Percentiles rank a stretch among this genome's conserved stretches.
Evolutionary conservation across 2,113 vertebrate species (phyloP).

Genomic region (Bos javanicus): DNA sequence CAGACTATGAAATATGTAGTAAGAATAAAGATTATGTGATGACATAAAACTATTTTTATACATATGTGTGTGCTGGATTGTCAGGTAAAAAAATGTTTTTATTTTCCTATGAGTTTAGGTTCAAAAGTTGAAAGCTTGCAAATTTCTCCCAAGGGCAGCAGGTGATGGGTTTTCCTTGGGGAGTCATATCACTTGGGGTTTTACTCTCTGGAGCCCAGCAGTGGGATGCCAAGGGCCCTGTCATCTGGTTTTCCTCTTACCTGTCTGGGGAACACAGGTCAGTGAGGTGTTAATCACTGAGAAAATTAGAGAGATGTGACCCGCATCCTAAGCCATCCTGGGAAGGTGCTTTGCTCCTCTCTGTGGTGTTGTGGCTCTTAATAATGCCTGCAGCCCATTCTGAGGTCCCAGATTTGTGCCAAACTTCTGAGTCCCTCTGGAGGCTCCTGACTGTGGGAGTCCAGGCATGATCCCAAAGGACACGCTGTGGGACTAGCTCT

Average conservation of each 20-base stretch:
- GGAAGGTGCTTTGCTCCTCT: background rate
- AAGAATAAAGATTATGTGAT: background rate
- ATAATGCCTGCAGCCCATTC: background rate
- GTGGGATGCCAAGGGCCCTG: background rate
- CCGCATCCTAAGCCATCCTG: background rate
- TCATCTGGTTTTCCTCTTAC: background rate
- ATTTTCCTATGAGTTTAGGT: background rate
- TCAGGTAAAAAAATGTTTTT: background rate
- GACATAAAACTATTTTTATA: background rate
- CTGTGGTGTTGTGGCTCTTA: background rate
- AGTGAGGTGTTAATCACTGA: background rate
- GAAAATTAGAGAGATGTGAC: background rate
- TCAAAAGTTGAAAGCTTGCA: background rate
- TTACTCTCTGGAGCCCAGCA: background rate
- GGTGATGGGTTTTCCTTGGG: background rate
- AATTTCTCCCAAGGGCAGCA: background rate
- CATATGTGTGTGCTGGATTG: background rate
- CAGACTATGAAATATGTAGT: background rate
- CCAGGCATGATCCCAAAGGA: background rate
- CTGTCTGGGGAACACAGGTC: background rate
- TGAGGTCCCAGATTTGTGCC: background rate
- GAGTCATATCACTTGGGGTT: background rate
- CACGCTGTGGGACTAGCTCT: background rate
- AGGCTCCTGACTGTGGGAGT: background rate
- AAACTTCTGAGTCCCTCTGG: background rate